Conservation (phyloP, 2,113 vertebrate species). For the Malurus melanocephalus region DNA sequence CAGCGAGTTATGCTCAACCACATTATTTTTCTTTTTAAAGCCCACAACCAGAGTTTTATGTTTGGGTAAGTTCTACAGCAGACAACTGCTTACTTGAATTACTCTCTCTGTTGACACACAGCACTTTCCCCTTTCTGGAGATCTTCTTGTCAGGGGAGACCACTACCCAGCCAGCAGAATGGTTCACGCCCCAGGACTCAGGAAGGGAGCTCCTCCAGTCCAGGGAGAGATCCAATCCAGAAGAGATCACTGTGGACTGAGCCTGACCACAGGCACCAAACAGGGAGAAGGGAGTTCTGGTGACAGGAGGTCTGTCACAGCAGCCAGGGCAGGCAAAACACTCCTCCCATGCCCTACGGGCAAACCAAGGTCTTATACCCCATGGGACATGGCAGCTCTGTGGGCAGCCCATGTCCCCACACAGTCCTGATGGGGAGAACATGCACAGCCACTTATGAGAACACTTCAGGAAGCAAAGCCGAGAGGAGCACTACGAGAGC, state of each 20-base stretch:
- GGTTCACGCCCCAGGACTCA: not conserved
- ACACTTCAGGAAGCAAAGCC: not conserved
- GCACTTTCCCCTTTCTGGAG: not conserved
- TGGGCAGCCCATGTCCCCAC: not conserved
- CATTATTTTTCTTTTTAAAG: not conserved
- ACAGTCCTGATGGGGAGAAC: not conserved
- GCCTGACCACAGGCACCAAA: not conserved
- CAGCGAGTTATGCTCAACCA: not conserved
- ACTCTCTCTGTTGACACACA: not conserved
- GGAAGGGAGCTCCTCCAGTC: not conserved
- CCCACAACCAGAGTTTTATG: not conserved
- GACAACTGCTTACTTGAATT: accelerated
- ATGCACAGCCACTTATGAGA: not conserved
- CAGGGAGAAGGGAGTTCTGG: not conserved
- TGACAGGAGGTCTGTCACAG: not conserved
- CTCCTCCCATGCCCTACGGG: not conserved
- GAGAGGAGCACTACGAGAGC: not conserved
- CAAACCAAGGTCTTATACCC: not conserved
- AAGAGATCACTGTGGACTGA: not conserved
- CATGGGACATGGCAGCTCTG: accelerated
- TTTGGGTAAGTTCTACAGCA: not conserved
- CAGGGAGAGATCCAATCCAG: no score
- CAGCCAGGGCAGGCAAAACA: not conserved
- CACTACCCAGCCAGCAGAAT: accelerated
- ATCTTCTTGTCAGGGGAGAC: not conserved